phyloP scores from a whole-genome alignment of 2,113 vertebrate genomes.

The Urocynchramus pylzowi region DNA sequence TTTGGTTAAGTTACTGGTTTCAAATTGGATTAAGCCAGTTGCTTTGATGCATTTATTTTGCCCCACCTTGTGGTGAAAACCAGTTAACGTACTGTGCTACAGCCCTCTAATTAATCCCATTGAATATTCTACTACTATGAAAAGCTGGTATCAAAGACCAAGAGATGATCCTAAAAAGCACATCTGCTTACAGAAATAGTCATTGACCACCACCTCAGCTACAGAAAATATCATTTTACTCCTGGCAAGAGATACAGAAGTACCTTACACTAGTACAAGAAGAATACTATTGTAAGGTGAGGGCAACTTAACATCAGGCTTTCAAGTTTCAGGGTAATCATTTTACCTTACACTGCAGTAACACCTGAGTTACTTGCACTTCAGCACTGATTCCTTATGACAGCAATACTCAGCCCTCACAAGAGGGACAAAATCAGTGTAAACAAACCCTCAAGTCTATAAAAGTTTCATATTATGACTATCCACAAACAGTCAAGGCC shows the following conservation, averaged over 20 bases:
- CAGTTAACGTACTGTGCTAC: background rate
- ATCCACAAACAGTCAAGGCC: background rate
- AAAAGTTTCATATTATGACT: background rate
- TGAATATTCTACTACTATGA: background rate
- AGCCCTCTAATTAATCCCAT: background rate
- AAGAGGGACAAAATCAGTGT: background rate
- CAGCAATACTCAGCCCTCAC: background rate
- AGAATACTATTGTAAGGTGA: background rate
- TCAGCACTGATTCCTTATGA: background rate
- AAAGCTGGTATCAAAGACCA: background rate
- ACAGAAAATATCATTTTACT: background rate
- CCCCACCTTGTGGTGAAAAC: slow-evolving; percentile 39
- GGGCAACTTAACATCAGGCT: background rate
- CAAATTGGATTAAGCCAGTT: background rate
- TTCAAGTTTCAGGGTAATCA: background rate
- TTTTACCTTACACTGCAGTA: background rate
- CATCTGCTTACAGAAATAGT: background rate
- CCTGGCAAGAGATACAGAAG: background rate
- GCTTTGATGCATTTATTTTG: background rate
- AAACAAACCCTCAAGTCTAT: background rate
- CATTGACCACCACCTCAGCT: background rate
- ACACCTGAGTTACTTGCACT: background rate
- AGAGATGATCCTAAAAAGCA: background rate
- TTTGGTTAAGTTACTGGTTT: background rate
- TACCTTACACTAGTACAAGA: background rate